These are phyloP conservation scores for Oncorhynchus nerka DNA, from an alignment of 2,113 vertebrate species.

Conservation along the genomic window DNA sequence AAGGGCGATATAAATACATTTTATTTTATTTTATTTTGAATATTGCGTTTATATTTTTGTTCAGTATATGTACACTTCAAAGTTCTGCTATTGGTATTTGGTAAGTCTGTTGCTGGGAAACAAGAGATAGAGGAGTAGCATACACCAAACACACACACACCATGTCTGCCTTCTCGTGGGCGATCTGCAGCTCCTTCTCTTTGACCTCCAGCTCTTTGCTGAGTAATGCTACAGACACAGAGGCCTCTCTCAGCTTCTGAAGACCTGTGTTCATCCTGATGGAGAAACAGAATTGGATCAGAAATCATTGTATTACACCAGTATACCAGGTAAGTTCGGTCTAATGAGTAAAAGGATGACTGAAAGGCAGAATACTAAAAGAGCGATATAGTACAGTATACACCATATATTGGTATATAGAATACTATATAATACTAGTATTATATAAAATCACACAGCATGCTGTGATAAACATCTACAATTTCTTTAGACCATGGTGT, in stretches of 20 bases:
- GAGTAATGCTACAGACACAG: conserved; percentile 85
- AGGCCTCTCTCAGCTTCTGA: conserved; percentile 92
- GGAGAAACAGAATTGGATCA: background rate
- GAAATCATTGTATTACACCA: background rate
- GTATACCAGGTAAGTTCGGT: no score
- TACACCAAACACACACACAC: conserved; percentile 57
- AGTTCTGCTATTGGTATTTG: background rate
- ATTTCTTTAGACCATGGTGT: no score
- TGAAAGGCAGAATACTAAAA: no score
- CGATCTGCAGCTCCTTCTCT: conserved; percentile 89
- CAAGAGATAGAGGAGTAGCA: background rate
- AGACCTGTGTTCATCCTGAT: conserved; percentile 91
- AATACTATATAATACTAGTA: no score
- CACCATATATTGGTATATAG: no score
- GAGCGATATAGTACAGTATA: no score
- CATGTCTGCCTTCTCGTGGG: conserved; percentile 91
- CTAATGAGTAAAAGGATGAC: no score
- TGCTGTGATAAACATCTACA: no score
- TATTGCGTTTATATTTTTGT: no score
- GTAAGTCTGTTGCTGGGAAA: background rate
- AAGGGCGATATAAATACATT: no score
- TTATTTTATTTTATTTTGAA: no score
- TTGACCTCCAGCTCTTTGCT: conserved; percentile 90
- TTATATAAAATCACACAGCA: no score
- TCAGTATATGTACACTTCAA: background rate